A percentile compares a stretch with the other conserved stretches of the same genome.
phyloP scores from a whole-genome alignment of 2,113 vertebrate genomes.

The Chiloscyllium plagiosum region DNA sequence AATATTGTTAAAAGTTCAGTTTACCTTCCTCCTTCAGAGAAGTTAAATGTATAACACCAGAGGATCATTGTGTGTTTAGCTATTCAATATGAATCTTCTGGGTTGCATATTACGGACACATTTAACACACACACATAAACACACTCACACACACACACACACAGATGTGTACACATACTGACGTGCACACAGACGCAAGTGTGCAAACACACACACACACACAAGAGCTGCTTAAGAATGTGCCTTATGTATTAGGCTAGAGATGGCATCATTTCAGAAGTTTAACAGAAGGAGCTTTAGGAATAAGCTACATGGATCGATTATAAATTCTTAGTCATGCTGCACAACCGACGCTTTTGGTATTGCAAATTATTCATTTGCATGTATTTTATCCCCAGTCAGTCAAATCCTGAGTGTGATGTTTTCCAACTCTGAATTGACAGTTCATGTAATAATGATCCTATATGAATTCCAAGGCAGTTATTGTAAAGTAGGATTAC shows the following conservation, averaged over 20 bases:
- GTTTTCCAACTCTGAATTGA: neutral
- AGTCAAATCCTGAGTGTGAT: neutral
- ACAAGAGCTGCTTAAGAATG: neutral
- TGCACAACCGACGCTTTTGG: neutral
- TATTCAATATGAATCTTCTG: neutral
- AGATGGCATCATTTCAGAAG: neutral
- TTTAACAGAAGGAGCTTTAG: neutral
- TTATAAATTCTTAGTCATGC: neutral
- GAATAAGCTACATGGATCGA: neutral
- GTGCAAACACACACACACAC: neutral
- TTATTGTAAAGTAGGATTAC: neutral
- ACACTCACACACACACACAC: neutral
- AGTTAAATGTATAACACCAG: neutral
- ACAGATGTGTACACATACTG: no score
- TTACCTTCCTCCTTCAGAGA: neutral
- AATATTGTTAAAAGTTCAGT: neutral
- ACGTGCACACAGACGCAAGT: neutral
- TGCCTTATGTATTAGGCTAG: neutral
- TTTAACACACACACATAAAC: neutral
- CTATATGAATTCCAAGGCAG: neutral
- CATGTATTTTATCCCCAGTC: neutral
- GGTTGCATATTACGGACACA: neutral
- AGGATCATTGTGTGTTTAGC: neutral
- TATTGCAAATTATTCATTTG: neutral
- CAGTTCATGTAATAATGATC: neutral